phyloP scores from a whole-genome alignment of 2,113 vertebrate species.

The Falcunculus frontatus region DNA sequence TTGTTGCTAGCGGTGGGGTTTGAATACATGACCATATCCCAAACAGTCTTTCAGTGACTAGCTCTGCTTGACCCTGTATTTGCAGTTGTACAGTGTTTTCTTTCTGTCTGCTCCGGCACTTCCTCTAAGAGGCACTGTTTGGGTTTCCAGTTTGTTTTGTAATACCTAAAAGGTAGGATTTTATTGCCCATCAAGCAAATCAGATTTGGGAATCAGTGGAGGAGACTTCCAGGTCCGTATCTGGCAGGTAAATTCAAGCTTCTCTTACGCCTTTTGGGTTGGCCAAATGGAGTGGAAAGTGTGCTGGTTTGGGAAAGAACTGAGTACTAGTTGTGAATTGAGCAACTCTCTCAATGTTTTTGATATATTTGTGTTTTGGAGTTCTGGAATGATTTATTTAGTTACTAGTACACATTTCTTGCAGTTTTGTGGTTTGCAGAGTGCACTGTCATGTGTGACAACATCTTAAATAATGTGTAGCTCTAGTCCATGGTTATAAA shows the following conservation, averaged over 20 bases:
- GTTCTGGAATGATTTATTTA: background rate
- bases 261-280: background rate
- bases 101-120: background rate
- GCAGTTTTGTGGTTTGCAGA: background rate
- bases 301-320: background rate
- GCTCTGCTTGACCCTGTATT: background rate
- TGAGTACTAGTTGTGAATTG: background rate
- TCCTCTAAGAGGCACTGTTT: background rate
- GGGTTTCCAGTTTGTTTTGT: background rate
- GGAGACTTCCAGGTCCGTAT: background rate
- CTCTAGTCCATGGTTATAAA: background rate
- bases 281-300: background rate
- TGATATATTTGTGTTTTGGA: background rate
- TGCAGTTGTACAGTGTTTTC: background rate
- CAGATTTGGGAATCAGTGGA: background rate
- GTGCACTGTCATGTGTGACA: fast-evolving
- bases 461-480: background rate
- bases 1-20: background rate
- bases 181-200: background rate
- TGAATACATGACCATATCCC: background rate
- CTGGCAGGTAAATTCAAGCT: background rate
- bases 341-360: background rate
- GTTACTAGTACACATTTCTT: background rate
- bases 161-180: background rate
- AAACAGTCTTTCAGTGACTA: background rate